Conservation (phyloP, 2,113 vertebrate species). For the Amia ocellicauda region DNA sequence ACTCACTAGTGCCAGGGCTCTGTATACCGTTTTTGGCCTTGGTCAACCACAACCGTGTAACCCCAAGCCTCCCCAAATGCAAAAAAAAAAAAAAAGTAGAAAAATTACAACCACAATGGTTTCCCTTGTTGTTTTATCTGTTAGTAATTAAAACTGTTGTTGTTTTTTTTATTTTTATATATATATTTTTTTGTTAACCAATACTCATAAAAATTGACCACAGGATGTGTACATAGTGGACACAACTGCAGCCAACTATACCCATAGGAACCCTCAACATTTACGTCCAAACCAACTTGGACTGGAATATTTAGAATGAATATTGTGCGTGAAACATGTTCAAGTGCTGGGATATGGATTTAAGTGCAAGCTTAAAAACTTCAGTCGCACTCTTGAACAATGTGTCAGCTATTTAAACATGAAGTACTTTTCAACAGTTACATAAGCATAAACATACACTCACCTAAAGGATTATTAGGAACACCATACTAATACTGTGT, state of each 20-base stretch:
- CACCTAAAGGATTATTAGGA: too few species aligned
- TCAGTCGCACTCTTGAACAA: too few species aligned
- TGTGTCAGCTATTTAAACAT: too few species aligned
- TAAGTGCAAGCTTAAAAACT: too few species aligned
- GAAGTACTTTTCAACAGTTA: too few species aligned
- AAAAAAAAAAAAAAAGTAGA: slow-evolving; percentile 17
- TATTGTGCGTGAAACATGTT: slow-evolving; percentile 18
- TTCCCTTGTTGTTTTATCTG: slow-evolving; percentile 45
- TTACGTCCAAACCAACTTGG: slow-evolving; percentile 43
- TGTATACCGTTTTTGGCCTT: slow-evolving; percentile 30
- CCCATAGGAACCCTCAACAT: slow-evolving; percentile 38
- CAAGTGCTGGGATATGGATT: too few species aligned
- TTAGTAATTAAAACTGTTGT: slow-evolving; percentile 58
- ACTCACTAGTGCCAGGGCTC: slow-evolving; percentile 29
- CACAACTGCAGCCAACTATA: slow-evolving; percentile 45
- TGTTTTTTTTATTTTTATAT: slow-evolving; percentile 32
- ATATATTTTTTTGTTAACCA: slow-evolving; percentile 39
- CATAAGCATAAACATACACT: too few species aligned
- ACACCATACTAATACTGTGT: too few species aligned
- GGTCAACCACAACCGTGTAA: slow-evolving; percentile 32
- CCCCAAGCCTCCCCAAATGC: slow-evolving; percentile 40
- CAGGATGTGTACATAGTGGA: slow-evolving; percentile 35
- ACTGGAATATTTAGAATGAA: slow-evolving; percentile 9
- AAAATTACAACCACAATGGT: slow-evolving; percentile 42
- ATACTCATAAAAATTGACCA: slow-evolving; percentile 49